Evolutionary conservation across 2,797 vertebrate species (phyloP).

Genomic region (Eospalax fontanierii): DNA sequence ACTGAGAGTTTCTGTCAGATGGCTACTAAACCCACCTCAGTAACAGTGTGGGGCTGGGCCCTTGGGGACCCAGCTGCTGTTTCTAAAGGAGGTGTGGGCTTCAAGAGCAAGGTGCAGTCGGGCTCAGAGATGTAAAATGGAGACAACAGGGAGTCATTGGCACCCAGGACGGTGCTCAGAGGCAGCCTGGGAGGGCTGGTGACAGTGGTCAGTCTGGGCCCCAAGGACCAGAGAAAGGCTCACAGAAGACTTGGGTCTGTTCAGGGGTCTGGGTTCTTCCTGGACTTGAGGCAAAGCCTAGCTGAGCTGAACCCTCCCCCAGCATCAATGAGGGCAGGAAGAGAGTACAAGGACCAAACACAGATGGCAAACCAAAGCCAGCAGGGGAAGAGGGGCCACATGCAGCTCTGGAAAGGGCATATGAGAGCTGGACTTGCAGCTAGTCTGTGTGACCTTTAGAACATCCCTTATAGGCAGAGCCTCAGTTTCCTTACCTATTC

Average conservation of each 20-base stretch:
- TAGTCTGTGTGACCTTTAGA: background rate
- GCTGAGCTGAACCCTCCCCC: no score
- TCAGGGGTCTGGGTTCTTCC: background rate
- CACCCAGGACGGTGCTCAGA: accelerated
- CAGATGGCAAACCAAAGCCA: background rate
- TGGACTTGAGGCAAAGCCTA: no score
- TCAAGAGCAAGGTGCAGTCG: background rate
- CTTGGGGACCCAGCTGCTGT: background rate
- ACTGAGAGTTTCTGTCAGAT: background rate
- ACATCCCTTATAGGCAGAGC: background rate
- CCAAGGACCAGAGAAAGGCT: background rate
- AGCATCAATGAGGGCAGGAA: background rate
- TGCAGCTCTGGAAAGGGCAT: accelerated
- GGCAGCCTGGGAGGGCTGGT: background rate
- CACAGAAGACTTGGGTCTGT: accelerated
- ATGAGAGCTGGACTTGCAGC: background rate
- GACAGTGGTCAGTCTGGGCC: background rate
- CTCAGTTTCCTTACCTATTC: conserved; percentile 3
- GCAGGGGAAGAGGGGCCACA: background rate
- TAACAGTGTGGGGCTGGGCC: background rate
- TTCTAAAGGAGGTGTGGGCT: background rate
- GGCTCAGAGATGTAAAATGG: background rate
- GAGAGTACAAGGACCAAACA: background rate
- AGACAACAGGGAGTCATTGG: background rate
- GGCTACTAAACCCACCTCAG: accelerated